phyloP scores from a whole-genome alignment of 64 coral and sea anemone genomes.

The Porites australiensis region DNA sequence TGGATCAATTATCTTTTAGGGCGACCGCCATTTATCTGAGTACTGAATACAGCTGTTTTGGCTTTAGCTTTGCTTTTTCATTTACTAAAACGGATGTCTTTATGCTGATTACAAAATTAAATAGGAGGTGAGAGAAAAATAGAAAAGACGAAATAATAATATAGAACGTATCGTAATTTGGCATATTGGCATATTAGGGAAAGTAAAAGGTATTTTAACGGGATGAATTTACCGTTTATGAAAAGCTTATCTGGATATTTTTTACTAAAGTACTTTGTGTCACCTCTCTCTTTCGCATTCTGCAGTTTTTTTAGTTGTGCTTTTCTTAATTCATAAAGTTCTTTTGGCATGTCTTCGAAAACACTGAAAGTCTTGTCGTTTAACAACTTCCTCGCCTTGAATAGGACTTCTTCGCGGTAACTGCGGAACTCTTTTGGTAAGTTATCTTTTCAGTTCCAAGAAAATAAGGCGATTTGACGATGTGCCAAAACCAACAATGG shows the following conservation, averaged over 20 bases:
- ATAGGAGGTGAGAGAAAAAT: not conserved
- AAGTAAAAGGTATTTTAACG: not conserved
- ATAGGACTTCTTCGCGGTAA: not conserved
- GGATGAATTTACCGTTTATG: not conserved
- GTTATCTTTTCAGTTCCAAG: no score
- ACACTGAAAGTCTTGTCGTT: not conserved
- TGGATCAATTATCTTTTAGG: not conserved
- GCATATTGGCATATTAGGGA: not conserved
- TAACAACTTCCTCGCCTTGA: not conserved
- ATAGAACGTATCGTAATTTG: not conserved
- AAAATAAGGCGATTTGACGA: no score
- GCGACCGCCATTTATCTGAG: not conserved
- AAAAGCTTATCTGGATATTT: not conserved
- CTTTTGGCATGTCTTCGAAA: not conserved
- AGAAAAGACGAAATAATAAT: not conserved
- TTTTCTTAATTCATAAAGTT: conserved; percentile 1
- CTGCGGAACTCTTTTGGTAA: no score
- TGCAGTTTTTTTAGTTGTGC: not conserved
- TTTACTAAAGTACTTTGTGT: not conserved
- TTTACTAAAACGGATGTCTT: not conserved
- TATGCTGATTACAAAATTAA: not conserved
- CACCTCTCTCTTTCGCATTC: not conserved
- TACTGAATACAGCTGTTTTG: not conserved
- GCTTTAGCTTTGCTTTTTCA: not conserved
- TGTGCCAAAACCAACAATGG: no score